Conservation (phyloP, 2,113 vertebrate species). For the Callipepla californica region DNA sequence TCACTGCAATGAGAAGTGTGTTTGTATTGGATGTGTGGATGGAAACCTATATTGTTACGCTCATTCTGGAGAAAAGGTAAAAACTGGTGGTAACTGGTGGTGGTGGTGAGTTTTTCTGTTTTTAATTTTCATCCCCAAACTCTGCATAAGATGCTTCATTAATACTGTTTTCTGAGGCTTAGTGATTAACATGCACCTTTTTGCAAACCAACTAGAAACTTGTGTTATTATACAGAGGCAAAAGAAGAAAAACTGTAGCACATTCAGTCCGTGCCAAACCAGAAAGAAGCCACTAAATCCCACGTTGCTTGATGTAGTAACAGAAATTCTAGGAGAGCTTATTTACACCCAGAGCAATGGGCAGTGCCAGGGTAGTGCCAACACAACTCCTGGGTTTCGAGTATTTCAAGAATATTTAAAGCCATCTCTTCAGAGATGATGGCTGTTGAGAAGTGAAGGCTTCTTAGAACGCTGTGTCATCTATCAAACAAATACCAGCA, state of each 20-base stretch:
- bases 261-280: not conserved
- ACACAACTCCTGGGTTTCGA: not conserved
- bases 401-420: not conserved
- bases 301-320: not conserved
- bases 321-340: not conserved
- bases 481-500: not conserved
- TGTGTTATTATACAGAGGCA: not conserved
- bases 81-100: fast-evolving
- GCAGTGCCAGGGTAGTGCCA: not conserved
- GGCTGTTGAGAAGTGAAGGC: not conserved
- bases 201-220: not conserved
- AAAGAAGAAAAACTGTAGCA: not conserved
- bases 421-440: not conserved
- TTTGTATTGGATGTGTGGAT: slow-evolving; percentile 91
- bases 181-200: not conserved
- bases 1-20: slow-evolving; percentile 67
- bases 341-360: not conserved
- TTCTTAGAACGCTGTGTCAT: not conserved
- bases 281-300: not conserved
- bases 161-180: not conserved
- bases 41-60: slow-evolving; percentile 86
- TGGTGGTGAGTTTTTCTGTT: not conserved
- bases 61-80: slow-evolving; percentile 87
- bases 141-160: not conserved
- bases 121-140: not conserved